phyloP scores from a whole-genome alignment of 2,888 invertebrate species.

The Spisula subtruncata region DNA sequence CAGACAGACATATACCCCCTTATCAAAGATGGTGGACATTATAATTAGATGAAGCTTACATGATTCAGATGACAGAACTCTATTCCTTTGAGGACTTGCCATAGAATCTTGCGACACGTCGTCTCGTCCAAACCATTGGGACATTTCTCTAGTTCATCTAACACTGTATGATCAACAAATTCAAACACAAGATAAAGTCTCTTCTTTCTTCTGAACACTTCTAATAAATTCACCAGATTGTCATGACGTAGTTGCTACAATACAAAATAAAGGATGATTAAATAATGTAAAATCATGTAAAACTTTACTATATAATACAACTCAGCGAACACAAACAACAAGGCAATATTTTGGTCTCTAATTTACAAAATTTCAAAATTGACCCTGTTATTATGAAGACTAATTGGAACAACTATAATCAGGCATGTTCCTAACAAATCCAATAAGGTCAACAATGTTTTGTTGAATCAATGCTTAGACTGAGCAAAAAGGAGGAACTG shows the following conservation, averaged over 20 bases:
- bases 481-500: too few species aligned
- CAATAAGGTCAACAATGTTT: too few species aligned
- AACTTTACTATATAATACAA: too few species aligned
- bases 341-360: too few species aligned
- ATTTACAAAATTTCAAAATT: too few species aligned
- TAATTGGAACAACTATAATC: too few species aligned
- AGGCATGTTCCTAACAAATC: too few species aligned
- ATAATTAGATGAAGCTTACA: constrained; percentile 89
- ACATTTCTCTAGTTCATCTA: constrained; percentile 94
- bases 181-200: constrained; percentile 96
- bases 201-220: constrained; percentile 94
- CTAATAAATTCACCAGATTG: constrained; percentile 95
- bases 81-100: constrained; percentile 91
- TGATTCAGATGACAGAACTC: constrained; percentile 94
- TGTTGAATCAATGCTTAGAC: too few species aligned
- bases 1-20: too few species aligned
- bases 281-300: constrained; percentile 1
- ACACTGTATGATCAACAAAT: constrained; percentile 94
- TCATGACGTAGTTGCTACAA: constrained; percentile 94
- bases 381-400: too few species aligned
- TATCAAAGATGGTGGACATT: too few species aligned
- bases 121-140: constrained; percentile 92
- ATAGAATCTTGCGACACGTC: constrained; percentile 92
- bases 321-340: too few species aligned
- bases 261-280: constrained; percentile 31